Base-by-base conservation (phyloP, 1,140 invertebrate genomes). In the Rhopalosiphum padi region DNA sequence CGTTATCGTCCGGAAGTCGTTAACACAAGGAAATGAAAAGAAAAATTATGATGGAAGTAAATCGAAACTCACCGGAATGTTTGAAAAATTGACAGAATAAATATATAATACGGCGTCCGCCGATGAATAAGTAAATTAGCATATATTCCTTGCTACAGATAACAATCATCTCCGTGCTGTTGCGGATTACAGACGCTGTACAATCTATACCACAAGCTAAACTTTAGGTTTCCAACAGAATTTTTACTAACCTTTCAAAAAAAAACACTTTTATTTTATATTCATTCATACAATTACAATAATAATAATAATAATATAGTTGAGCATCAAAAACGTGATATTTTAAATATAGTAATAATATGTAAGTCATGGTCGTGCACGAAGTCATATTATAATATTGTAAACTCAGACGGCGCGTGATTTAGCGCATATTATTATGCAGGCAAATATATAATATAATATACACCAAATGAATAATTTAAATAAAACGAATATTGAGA, bases 41-140 rank as follows among this genome's bases (percentile, higher is more conserved):
- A 87, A 87, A 87, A 82, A 83, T 41, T 23, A 41, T 83, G 41
- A n/a, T n/a, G 43, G 86, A 48, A 51, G 48, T n/a, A 87, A 87
- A 87, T 87, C 86, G 86, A 87, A 87, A 51, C 86, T 46, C 30
- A 7, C n/a, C 86, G 30, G 86, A 51, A 51, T 48, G 86, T 87
- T 87, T 48, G 86, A 21, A 46, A 41, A 87, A 48, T 48, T 46
- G 86, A 46, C 46, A 21, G 86, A n/a, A 87, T 87, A n/a, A 87
- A 77, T 25, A 85, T 83, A 23, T 23, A n/a, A 77, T 77, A 48
- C 30, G 15, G 30, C 86, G 43, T 48, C 46, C 43, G 43, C 2
- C 15, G 86, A 87, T 21, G 46, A 87, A 87, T 87, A 35, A 87
- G 86, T 87, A 87, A 87, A 87, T 87, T 51, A 87, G 15, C 46